A percentile compares a stretch with the other conserved stretches of the same genome.
Evolutionary conservation across 2,888 invertebrate genomes (phyloP).

Genomic region (Drosophila testacea): DNA sequence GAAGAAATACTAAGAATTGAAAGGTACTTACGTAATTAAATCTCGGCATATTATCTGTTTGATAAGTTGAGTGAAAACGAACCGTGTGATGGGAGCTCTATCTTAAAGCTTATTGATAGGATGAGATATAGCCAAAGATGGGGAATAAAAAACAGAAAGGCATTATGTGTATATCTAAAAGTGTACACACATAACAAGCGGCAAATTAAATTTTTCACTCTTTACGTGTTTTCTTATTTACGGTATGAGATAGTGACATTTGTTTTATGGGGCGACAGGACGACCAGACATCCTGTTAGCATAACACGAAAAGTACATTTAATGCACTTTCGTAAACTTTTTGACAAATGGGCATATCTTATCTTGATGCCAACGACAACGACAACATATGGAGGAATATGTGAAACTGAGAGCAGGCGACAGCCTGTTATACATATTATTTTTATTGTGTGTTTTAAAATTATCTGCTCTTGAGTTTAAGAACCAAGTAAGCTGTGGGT

Average conservation of each 20-base stretch:
- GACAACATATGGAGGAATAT: slow-evolving; percentile 21
- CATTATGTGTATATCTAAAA: background rate
- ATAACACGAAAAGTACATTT: slow-evolving; percentile 46
- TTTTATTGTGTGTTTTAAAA: slow-evolving; percentile 11
- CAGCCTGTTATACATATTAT: slow-evolving; percentile 11
- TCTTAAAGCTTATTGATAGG: slow-evolving; percentile 64
- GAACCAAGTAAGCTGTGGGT: slow-evolving; percentile 21
- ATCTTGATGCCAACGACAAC: slow-evolving; percentile 13
- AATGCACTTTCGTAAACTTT: slow-evolving; percentile 34
- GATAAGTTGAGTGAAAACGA: slow-evolving; percentile 48
- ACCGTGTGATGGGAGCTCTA: no score
- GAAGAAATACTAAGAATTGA: background rate
- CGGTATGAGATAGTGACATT: background rate
- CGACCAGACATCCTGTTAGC: background rate
- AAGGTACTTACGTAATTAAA: no score
- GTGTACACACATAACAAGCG: background rate
- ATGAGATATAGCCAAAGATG: no score
- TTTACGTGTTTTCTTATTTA: slow-evolving; percentile 1
- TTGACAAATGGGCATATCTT: slow-evolving; percentile 29
- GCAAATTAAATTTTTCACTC: slow-evolving; percentile 18
- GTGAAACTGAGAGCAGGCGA: slow-evolving; percentile 1
- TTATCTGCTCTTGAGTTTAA: slow-evolving; percentile 20
- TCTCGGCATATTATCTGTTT: slow-evolving; percentile 56
- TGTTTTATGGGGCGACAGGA: slow-evolving; percentile 1
- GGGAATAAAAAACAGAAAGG: no score